phyloP scores from a whole-genome alignment of 1,140 invertebrate genomes.

The Nixonia krombeini region DNA sequence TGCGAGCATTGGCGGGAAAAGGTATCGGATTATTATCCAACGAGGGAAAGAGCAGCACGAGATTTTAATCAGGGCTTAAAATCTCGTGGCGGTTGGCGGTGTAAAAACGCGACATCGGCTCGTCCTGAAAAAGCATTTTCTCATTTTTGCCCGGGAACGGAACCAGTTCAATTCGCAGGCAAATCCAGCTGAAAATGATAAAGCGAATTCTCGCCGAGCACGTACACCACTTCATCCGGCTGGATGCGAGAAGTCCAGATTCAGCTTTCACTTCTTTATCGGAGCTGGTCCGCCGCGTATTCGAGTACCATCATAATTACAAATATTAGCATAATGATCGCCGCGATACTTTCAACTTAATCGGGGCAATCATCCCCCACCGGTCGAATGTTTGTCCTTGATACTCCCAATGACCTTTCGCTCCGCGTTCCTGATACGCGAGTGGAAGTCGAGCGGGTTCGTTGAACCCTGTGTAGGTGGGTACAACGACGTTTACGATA shows the following conservation, averaged over 20 bases:
- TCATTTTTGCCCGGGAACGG: too few relatives aligned
- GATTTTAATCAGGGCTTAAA: too few relatives aligned
- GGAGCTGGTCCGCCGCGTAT: neutral
- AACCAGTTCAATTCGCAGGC: too few relatives aligned
- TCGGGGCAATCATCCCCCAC: slow-evolving; percentile 9
- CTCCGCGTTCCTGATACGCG: slow-evolving; percentile 36
- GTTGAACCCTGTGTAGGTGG: slow-evolving; percentile 45
- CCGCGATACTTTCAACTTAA: slow-evolving; percentile 9
- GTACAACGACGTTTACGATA: slow-evolving; percentile 57
- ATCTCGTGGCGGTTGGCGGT: too few relatives aligned
- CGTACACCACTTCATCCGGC: slow-evolving; percentile 8
- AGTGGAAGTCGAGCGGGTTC: slow-evolving; percentile 38
- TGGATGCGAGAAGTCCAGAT: slow-evolving; percentile 4
- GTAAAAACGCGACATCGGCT: too few relatives aligned
- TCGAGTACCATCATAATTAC: neutral
- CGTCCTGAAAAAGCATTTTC: too few relatives aligned
- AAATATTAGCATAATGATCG: slow-evolving; percentile 4
- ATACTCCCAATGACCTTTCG: slow-evolving; percentile 36
- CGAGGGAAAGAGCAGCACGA: too few relatives aligned
- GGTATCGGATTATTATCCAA: too few relatives aligned
- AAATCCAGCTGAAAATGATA: neutral
- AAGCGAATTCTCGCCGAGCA: slow-evolving; percentile 5
- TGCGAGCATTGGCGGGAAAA: too few relatives aligned
- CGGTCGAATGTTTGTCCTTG: slow-evolving; percentile 36
- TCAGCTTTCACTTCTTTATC: slow-evolving; percentile 14